Evolutionary conservation across 2,113 vertebrate genomes (phyloP), one percentile per base, ranked within the genome.

Genomic region (Proteles cristata): DNA sequence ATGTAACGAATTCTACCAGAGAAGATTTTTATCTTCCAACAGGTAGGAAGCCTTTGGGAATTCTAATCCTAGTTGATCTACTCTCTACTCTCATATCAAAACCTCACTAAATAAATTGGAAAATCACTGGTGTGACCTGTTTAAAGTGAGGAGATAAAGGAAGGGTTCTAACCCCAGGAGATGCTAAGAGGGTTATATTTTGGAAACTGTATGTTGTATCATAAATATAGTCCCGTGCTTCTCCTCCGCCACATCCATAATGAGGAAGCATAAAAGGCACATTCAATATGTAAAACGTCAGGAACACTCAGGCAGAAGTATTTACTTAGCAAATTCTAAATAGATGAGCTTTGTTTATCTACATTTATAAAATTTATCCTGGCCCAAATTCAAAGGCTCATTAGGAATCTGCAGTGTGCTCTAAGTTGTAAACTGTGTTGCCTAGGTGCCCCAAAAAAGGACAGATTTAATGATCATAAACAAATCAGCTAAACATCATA

Each of bases 361-460:
- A 96, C 84, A 63, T 92, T 95, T 90, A 61, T 87, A 88, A 98
- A 98, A 53, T 2, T 90, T 66, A 31, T 94, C 92, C 84, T 96
- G 88, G 84, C 79, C 88, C 68, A 88, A 74, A 25, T 97, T 97
- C 48, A 97, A 97, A 98, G 95, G 68, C 84, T 96, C 82, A 73
- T 97, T 96, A 97, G 81, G 65, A 98, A 92, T 92, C 90, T 93
- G 35, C 63, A 84, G 25, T 11, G 45, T 82, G 68, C 88, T 96
- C 28, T 82, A 39, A 94, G 93, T 97, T 97, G 89, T 43, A 94
- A 33, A 71, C 90, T 91, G 39, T 48, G 50, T 92, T 35, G n/a
- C 71, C 69, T 28, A 19, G 58, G 21, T 65, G 26, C 90, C 96
- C 69, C 74, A 93, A 91, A 88, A 97, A 85, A 95, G 50, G 89